A percentile compares a stretch with the other conserved stretches of the same genome.
phyloP scores from a whole-genome alignment of 2,797 vertebrate genomes.

The Martes flavigula region DNA sequence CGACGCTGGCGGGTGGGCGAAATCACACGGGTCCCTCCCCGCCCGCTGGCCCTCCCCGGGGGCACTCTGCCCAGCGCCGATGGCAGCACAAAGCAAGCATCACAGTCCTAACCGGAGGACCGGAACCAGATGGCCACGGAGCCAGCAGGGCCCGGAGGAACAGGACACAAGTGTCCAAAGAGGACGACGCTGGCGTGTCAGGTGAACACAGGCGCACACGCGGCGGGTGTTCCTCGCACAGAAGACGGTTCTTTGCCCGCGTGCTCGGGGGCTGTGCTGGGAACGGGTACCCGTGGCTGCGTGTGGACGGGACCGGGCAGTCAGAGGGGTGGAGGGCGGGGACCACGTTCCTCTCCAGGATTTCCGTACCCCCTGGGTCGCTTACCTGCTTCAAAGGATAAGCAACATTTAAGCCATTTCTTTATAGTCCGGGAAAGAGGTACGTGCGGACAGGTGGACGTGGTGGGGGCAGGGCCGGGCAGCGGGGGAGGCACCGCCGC shows the following conservation, averaged over 20 bases:
- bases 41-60: neutral
- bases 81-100: fast-evolving
- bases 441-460: neutral
- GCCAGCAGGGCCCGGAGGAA: neutral
- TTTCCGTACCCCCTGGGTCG: neutral
- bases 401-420: neutral
- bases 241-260: too few species aligned
- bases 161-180: neutral
- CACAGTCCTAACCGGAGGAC: neutral
- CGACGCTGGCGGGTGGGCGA: fast-evolving
- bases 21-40: too few species aligned
- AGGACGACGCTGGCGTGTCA: too few species aligned
- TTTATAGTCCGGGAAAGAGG: neutral
- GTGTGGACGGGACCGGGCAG: too few species aligned
- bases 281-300: too few species aligned
- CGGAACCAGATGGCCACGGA: neutral
- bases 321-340: too few species aligned
- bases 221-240: too few species aligned
- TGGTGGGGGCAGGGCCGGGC: neutral
- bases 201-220: too few species aligned
- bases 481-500: neutral
- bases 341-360: neutral
- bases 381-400: neutral
- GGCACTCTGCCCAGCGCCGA: fast-evolving
- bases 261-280: too few species aligned